A percentile compares a stretch with the other conserved stretches of the same genome.
Conservation (phyloP, 2,113 vertebrate species). For the Agapornis roseicollis region DNA sequence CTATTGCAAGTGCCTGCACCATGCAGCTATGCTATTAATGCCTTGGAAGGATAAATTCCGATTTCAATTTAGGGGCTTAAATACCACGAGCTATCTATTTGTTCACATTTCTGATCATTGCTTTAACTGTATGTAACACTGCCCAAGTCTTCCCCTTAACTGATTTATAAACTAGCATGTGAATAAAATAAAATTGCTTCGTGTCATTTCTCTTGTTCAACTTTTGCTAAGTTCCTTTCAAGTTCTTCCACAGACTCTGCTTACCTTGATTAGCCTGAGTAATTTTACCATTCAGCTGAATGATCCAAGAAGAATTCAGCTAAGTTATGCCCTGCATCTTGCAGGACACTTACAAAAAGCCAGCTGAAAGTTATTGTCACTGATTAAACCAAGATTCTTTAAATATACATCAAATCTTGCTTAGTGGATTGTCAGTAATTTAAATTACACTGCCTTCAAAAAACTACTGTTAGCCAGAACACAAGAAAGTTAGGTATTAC, state of each 20-base stretch:
- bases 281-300: neutral
- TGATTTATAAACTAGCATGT: neutral
- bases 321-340: neutral
- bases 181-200: neutral
- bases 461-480: neutral
- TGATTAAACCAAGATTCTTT: neutral
- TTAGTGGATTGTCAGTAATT: neutral
- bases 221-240: neutral
- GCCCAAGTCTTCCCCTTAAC: neutral
- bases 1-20: neutral
- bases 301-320: neutral
- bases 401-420: neutral
- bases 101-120: neutral
- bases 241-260: neutral
- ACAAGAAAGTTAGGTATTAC: neutral
- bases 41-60: neutral
- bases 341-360: neutral
- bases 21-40: neutral
- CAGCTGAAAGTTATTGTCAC: neutral
- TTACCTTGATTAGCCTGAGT: neutral
- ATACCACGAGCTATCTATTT: neutral
- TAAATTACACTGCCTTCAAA: neutral
- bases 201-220: neutral
- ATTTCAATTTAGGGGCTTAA: neutral
- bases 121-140: neutral